Conservation (phyloP, 23 tunicate species). For the Ascidia mentula region DNA sequence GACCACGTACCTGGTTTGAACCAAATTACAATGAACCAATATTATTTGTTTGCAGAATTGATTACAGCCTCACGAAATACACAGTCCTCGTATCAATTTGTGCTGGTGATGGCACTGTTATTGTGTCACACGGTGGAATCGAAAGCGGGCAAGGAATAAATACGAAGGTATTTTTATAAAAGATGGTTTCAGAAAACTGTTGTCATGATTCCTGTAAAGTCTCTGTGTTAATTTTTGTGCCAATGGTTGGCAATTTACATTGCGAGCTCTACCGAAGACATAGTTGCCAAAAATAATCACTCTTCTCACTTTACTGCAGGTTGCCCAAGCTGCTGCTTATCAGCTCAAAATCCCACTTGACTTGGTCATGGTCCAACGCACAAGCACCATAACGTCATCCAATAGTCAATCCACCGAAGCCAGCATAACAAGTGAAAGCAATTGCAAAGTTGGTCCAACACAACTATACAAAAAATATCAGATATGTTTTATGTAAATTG, state of each 20-base stretch:
- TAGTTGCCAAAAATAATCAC: background rate
- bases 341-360: slow-evolving; percentile 60
- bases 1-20: no score
- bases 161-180: slow-evolving; percentile 84
- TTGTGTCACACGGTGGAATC: slow-evolving; percentile 81
- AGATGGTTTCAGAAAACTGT: no score
- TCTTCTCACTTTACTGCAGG: slow-evolving; percentile 18
- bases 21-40: no score
- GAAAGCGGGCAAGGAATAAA: slow-evolving; percentile 90
- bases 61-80: slow-evolving; percentile 21
- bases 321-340: slow-evolving; percentile 72
- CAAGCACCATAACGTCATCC: slow-evolving; percentile 52
- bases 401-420: slow-evolving; percentile 64
- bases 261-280: no score
- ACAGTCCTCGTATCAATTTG: slow-evolving; percentile 52
- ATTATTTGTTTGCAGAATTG: slow-evolving; percentile 13
- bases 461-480: no score
- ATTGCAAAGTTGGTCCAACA: slow-evolving; percentile 63
- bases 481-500: no score
- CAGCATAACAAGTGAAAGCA: slow-evolving; percentile 58
- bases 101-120: slow-evolving; percentile 66
- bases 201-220: no score
- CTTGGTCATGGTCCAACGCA: slow-evolving; percentile 52
- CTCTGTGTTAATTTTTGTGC: no score
- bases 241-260: no score